Conservation (phyloP, 1,140 invertebrate genomes). For the Nephotettix cincticeps region DNA sequence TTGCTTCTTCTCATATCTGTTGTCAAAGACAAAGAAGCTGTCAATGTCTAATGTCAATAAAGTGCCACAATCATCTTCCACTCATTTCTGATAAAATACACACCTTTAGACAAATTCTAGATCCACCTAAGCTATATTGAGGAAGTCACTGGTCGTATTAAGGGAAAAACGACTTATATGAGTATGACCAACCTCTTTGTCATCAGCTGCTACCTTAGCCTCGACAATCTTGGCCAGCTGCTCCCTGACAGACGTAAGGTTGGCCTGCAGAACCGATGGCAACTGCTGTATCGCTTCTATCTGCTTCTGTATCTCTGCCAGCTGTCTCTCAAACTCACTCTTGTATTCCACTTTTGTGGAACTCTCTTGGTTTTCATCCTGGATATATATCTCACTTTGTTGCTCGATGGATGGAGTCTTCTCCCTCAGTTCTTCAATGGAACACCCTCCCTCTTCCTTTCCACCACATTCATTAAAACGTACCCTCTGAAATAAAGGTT, state of each 20-base stretch:
- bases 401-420: not conserved
- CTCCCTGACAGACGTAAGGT: slow-evolving; percentile 31
- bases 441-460: not conserved
- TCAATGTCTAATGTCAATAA: too few species aligned
- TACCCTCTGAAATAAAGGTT: not conserved
- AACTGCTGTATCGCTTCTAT: slow-evolving; percentile 31
- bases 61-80: too few species aligned
- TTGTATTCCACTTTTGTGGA: slow-evolving; percentile 22
- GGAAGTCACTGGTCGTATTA: too few species aligned
- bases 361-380: slow-evolving; percentile 21
- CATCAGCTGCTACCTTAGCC: slow-evolving; percentile 12
- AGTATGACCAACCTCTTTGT: not conserved
- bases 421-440: slow-evolving; percentile 26
- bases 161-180: too few species aligned
- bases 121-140: too few species aligned
- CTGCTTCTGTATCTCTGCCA: slow-evolving; percentile 35
- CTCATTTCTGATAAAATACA: too few species aligned
- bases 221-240: slow-evolving; percentile 33
- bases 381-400: slow-evolving; percentile 24
- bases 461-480: not conserved
- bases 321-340: slow-evolving; percentile 28
- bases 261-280: slow-evolving; percentile 30
- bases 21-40: too few species aligned
- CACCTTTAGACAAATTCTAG: too few species aligned
- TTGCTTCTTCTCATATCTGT: too few species aligned